Conservation (phyloP, 2,797 vertebrate species). For the Anguilla pacifica region DNA sequence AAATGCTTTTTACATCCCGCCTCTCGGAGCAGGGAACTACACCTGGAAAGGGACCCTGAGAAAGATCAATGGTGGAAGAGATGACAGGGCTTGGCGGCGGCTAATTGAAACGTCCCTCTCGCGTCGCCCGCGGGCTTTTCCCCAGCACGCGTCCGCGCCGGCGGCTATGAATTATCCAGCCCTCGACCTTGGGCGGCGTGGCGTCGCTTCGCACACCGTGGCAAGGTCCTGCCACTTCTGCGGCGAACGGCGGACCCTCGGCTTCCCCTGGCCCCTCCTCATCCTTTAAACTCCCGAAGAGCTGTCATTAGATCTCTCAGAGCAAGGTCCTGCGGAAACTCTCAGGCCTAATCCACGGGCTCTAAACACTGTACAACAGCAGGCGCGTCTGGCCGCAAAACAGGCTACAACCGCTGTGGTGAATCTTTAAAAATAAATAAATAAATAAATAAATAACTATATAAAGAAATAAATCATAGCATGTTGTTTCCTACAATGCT, state of each 20-base stretch:
- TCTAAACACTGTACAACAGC: not conserved
- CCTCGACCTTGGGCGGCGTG: not conserved
- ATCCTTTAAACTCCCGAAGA: not conserved
- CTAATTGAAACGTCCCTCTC: constrained; percentile 56
- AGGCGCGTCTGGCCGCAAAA: not conserved
- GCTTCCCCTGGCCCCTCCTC: not conserved
- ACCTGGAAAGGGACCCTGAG: constrained; percentile 25
- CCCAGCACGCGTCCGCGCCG: not conserved
- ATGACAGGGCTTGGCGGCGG: constrained; percentile 41
- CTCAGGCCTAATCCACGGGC: not conserved
- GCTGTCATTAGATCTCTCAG: not conserved
- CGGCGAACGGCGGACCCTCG: not conserved
- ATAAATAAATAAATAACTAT: not conserved
- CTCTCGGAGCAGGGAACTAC: constrained; percentile 41
- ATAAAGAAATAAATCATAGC: not conserved
- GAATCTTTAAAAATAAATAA: not conserved
- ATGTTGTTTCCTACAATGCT: not conserved
- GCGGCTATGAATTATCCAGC: not conserved
- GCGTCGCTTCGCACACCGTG: not conserved
- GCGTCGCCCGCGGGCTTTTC: constrained; percentile 36
- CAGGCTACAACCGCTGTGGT: not conserved
- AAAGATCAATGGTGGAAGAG: constrained; percentile 52
- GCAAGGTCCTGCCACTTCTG: not conserved
- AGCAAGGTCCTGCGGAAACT: not conserved
- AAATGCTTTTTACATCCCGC: constrained; percentile 46